Conservation (phyloP, 2,888 invertebrate genomes). For the Caradrina kadenii region DNA sequence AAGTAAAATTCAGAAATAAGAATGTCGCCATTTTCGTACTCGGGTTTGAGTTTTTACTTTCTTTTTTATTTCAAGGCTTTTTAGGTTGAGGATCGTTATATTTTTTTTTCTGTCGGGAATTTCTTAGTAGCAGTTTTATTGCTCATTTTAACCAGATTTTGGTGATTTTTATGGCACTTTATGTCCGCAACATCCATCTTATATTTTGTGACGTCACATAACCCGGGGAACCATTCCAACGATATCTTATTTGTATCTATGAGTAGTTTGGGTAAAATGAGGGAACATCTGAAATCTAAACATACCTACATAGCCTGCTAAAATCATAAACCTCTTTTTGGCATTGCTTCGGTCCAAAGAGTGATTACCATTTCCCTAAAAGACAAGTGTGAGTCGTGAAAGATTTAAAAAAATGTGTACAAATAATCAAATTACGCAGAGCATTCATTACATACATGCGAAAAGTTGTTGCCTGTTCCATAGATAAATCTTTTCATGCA, state of each 20-base stretch:
- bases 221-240: too few species aligned
- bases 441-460: slow-evolving; percentile 35
- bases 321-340: neutral
- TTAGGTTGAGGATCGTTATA: too few species aligned
- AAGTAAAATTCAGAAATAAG: slow-evolving; percentile 1
- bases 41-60: too few species aligned
- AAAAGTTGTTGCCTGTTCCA: neutral
- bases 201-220: too few species aligned
- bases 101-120: too few species aligned
- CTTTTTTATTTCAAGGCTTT: too few species aligned
- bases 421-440: slow-evolving; percentile 8
- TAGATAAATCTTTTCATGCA: slow-evolving; percentile 42
- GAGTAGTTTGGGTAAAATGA: neutral
- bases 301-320: neutral
- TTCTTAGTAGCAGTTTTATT: too few species aligned
- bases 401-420: slow-evolving; percentile 21
- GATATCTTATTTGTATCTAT: too few species aligned
- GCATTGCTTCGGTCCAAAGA: neutral
- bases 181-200: too few species aligned
- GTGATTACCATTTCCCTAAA: neutral
- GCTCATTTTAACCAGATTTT: too few species aligned
- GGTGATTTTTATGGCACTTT: too few species aligned
- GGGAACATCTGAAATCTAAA: neutral
- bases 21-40: too few species aligned
- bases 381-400: neutral